Conservation (phyloP, 2,113 vertebrate species). For the Isurus oxyrinchus region DNA sequence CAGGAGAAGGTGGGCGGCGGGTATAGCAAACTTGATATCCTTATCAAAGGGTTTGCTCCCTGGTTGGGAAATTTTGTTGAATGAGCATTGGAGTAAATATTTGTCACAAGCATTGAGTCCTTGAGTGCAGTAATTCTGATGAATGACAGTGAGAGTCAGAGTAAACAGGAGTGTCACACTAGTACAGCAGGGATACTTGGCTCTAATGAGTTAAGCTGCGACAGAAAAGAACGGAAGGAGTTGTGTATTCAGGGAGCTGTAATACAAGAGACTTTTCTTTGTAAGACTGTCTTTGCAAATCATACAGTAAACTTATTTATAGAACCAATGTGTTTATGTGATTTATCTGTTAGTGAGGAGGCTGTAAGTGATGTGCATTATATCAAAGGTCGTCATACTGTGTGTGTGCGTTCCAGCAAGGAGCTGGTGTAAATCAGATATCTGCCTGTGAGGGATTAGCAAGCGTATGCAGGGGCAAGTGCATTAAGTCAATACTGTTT, state of each 20-base stretch:
- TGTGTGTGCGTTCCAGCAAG: conserved; percentile 2
- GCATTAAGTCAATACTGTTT: neutral
- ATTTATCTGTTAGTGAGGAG: conserved; percentile 15
- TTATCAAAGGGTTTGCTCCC: neutral
- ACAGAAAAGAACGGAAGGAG: neutral
- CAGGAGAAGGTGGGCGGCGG: neutral
- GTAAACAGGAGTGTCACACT: neutral
- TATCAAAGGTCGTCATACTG: conserved; percentile 3
- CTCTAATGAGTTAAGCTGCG: neutral
- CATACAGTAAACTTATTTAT: conserved; percentile 17
- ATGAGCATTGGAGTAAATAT: neutral
- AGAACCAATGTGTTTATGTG: conserved; percentile 8
- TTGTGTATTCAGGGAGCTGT: neutral
- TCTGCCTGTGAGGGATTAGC: neutral
- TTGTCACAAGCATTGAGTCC: neutral
- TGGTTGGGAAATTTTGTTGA: neutral
- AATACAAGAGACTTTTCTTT: neutral
- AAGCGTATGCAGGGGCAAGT: neutral
- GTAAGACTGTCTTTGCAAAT: neutral
- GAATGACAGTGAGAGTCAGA: neutral
- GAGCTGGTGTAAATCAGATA: conserved; percentile 1
- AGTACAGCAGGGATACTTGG: neutral
- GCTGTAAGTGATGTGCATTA: neutral
- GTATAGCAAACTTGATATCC: neutral
- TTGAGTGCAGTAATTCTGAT: neutral